phyloP scores from a whole-genome alignment of 2,113 vertebrate species.

The Dendrocopos noguchii region DNA sequence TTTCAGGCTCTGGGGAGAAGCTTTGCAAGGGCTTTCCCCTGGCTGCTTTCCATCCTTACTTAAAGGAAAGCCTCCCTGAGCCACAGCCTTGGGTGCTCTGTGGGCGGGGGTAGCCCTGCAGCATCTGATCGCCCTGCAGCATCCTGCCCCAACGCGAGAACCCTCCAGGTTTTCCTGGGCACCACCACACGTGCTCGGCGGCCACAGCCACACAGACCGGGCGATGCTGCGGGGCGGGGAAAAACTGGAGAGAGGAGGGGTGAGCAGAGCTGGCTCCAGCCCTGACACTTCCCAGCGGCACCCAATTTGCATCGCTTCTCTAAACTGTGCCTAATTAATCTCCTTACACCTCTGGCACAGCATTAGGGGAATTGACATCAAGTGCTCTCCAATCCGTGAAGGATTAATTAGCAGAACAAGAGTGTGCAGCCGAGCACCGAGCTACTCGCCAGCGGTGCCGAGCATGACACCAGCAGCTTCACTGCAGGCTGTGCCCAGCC shows the following conservation, averaged over 20 bases:
- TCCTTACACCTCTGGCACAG: not conserved
- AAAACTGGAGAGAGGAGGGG: not conserved
- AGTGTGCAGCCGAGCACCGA: not conserved
- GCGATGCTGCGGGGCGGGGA: fast-evolving
- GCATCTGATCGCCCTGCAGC: too few relatives aligned
- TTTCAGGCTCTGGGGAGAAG: not conserved
- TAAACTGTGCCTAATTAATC: not conserved
- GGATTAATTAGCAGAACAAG: not conserved
- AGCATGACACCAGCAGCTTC: not conserved
- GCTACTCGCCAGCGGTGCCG: fast-evolving
- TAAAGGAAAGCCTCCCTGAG: not conserved
- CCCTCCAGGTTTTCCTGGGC: not conserved
- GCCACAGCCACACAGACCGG: not conserved
- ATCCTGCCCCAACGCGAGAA: fast-evolving
- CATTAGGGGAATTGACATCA: too few relatives aligned
- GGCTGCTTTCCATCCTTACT: not conserved
- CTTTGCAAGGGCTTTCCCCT: not conserved
- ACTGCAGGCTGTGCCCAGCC: not conserved
- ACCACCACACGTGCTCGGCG: not conserved
- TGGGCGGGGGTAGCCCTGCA: not conserved
- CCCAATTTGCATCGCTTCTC: not conserved
- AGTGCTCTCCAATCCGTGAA: not conserved
- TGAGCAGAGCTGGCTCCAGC: fast-evolving
- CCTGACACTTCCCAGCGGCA: not conserved
- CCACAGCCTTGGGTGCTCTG: fast-evolving